Evolutionary conservation across 2,113 vertebrate species (phyloP).

Genomic region (Microcebus ravelobensis): DNA sequence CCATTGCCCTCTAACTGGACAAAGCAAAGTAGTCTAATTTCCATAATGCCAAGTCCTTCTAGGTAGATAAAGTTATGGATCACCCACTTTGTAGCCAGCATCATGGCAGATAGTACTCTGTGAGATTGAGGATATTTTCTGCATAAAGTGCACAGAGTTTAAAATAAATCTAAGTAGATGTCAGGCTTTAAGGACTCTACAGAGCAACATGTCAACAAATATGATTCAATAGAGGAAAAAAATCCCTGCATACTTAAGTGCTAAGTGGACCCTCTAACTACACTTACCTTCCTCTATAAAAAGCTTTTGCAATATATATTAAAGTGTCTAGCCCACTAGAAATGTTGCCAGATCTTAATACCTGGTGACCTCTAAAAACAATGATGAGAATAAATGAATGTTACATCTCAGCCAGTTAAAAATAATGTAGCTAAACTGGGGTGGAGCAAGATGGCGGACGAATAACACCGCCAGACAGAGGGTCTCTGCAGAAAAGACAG

Average conservation of each 20-base stretch:
- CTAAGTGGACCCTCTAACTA: slow-evolving; percentile 32
- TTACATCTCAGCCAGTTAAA: slow-evolving; percentile 31
- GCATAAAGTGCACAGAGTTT: not conserved
- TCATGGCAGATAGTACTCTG: not conserved
- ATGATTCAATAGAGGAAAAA: slow-evolving; percentile 32
- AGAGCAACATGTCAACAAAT: slow-evolving; percentile 55
- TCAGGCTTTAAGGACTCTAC: slow-evolving; percentile 47
- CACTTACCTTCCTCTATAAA: slow-evolving; percentile 36
- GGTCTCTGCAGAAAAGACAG: too few species aligned
- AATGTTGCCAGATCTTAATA: slow-evolving; percentile 17
- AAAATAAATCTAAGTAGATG: slow-evolving; percentile 23
- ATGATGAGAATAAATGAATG: slow-evolving; percentile 7
- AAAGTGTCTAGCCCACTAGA: slow-evolving; percentile 21
- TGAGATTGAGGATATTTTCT: not conserved
- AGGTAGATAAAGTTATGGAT: not conserved
- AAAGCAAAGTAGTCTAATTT: slow-evolving; percentile 27
- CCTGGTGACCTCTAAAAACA: slow-evolving; percentile 45
- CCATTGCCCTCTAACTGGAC: not conserved
- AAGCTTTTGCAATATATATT: slow-evolving; percentile 60
- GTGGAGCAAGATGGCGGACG: too few species aligned
- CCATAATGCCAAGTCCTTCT: slow-evolving; percentile 39
- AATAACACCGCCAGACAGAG: too few species aligned
- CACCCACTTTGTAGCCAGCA: slow-evolving; percentile 31
- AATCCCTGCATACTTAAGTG: not conserved
- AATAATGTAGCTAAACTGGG: too few species aligned